These are phyloP conservation scores for Mastomys natalensis DNA, from an alignment of 2,113 vertebrate genomes.

Conservation along the genomic window DNA sequence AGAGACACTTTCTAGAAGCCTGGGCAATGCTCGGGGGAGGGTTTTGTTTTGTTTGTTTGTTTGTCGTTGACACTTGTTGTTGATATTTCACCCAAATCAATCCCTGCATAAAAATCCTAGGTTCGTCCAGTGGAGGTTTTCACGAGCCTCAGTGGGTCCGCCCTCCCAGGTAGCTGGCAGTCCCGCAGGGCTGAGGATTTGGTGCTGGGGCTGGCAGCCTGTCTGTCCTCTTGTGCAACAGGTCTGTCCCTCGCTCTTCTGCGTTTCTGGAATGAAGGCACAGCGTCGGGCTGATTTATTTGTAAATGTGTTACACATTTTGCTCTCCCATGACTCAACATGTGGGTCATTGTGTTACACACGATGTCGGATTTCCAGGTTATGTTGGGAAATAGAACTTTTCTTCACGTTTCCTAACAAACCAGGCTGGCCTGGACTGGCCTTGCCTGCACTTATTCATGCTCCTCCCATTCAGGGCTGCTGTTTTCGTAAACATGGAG, in stretches of 20 bases:
- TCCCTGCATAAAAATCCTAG: not conserved
- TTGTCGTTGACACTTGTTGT: not conserved
- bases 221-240: not conserved
- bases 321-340: conserved; percentile 86
- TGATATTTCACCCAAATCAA: not conserved
- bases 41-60: not conserved
- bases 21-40: not conserved
- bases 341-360: conserved; percentile 84
- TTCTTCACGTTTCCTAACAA: conserved; percentile 66
- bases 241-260: conserved; percentile 51
- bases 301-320: conserved; percentile 82
- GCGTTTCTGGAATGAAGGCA: conserved; percentile 80
- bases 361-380: conserved; percentile 86
- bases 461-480: not conserved
- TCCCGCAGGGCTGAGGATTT: not conserved
- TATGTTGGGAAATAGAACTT: conserved; percentile 82
- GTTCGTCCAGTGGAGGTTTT: fast-evolving
- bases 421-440: conserved; percentile 64
- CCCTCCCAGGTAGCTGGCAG: not conserved
- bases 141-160: fast-evolving
- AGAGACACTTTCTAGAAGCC: not conserved
- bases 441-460: conserved; percentile 70
- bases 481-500: not conserved
- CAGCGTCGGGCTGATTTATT: conserved; percentile 77
- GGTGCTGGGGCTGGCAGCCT: not conserved